Evolutionary conservation across 2,888 invertebrate genomes (phyloP), one percentile per base, ranked within the genome.

Genomic region (Chouioia cunea): DNA sequence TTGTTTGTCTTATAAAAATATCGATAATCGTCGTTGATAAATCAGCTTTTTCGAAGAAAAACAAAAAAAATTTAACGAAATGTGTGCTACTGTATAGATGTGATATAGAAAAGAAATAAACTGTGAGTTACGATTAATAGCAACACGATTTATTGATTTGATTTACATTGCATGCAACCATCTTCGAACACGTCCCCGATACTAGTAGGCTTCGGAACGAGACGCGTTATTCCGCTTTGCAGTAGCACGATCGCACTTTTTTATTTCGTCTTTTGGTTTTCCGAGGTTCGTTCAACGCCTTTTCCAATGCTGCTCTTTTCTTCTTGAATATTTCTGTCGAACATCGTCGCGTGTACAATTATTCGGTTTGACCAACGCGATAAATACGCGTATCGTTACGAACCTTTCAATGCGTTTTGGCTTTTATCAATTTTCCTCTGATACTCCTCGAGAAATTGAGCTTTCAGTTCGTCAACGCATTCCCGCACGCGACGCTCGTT

Each of bases 401-500:
- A 12, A 72, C 72, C 68, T 6, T 69, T 46, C 16, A 68, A 20
- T 47, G 56, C 66, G 3, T 8, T 63, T 0, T 56, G 63, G 18
- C 47, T 58, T 23, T 50, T 14, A 2, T 18, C 20, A 1, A 73
- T 1, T 56, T 56, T 70, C 22, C 12, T 20, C 2, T 57, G 23
- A 14, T 71, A 73, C 4, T 20, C 18, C 1, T 36, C 20, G 15
- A 68, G 12, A 15, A 65, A 73, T 2, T 48, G 1, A 6, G 23
- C n/a, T 27, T 68, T 73, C 6, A 63, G 16, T 4, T 57, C 46
- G 14, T 65, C 71, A 4, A 60, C 71, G 20, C 56, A 71, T 2
- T 65, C 46, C 15, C 65, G 68, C 2, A 65, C 8, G 0, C 12
- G 6, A 12, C 4, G 16, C 10, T 71, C 68, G 1, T 12, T 62